A percentile compares a stretch with the other conserved stretches of the same genome.
phyloP scores from a whole-genome alignment of 2,888 invertebrate genomes.

The Timandra comae region DNA sequence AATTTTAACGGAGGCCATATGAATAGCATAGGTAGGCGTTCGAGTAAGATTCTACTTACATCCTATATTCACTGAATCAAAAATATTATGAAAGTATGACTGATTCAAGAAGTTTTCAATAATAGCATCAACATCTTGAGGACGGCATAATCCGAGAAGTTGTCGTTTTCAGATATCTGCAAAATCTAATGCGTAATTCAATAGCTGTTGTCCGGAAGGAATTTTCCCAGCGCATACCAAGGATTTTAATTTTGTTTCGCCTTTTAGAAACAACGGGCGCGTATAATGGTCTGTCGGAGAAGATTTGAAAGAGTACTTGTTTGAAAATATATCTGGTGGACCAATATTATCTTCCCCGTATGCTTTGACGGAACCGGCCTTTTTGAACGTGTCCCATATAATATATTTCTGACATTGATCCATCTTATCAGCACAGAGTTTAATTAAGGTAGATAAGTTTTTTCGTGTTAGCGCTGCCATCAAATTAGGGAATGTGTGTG shows the following conservation, averaged over 20 bases:
- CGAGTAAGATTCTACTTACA: slow-evolving; percentile 83
- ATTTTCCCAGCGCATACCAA: slow-evolving; percentile 65
- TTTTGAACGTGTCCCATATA: slow-evolving; percentile 85
- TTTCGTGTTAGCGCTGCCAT: slow-evolving; percentile 88
- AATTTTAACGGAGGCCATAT: slow-evolving; percentile 81
- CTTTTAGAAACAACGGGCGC: slow-evolving; percentile 82
- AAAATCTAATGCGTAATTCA: slow-evolving; percentile 82
- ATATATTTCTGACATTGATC: slow-evolving; percentile 83
- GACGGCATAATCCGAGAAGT: slow-evolving; percentile 83
- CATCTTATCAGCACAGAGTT: slow-evolving; percentile 64
- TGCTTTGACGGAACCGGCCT: slow-evolving; percentile 84
- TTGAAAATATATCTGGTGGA: slow-evolving; percentile 81
- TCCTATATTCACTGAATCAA: slow-evolving; percentile 84
- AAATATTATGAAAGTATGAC: too few relatives aligned
- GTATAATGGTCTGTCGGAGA: slow-evolving; percentile 90
- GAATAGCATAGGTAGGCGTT: slow-evolving; percentile 84
- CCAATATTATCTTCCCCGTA: slow-evolving; percentile 86
- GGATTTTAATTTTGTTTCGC: slow-evolving; percentile 53
- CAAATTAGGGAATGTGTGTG: slow-evolving; percentile 92
- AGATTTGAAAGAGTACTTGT: slow-evolving; percentile 78
- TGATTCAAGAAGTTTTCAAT: slow-evolving; percentile 77
- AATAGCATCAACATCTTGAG: slow-evolving; percentile 80
- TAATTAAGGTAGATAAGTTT: slow-evolving; percentile 67
- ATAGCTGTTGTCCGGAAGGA: slow-evolving; percentile 81
- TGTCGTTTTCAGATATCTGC: slow-evolving; percentile 76